Evolutionary conservation across 1,140 invertebrate genomes (phyloP).

Genomic region (Aphelenchoides avenae): DNA sequence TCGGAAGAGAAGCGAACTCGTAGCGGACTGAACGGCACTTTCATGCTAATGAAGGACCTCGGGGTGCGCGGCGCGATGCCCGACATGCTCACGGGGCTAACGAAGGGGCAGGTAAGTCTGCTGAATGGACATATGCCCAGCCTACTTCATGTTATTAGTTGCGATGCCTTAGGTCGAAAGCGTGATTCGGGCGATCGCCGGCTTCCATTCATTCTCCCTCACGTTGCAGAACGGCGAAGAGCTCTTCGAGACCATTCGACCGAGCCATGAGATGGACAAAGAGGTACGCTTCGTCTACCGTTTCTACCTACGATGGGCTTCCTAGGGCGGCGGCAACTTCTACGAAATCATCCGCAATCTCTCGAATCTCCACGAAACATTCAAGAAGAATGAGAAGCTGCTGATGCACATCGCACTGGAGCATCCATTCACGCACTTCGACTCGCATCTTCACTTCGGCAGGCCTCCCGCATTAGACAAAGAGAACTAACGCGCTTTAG

Average conservation of each 20-base stretch:
- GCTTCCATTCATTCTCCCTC: conserved; percentile 4
- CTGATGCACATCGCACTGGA: not conserved
- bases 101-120: conserved; percentile 1
- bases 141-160: not conserved
- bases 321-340: conserved; percentile 6
- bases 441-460: conserved; percentile 5
- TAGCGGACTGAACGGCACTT: not conserved
- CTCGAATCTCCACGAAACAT: conserved; percentile 2
- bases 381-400: not conserved
- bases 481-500: not conserved
- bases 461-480: not conserved
- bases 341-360: conserved; percentile 1
- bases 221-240: not conserved
- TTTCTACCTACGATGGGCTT: not conserved
- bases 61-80: conserved; percentile 2
- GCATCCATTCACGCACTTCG: not conserved
- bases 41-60: conserved; percentile 2
- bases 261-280: too few species aligned
- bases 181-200: conserved; percentile 1
- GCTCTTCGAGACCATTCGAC: too few species aligned
- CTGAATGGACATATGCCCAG: too few species aligned
- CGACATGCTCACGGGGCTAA: not conserved
- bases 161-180: not conserved
- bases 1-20: too few species aligned
- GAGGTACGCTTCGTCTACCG: too few species aligned